A percentile compares a stretch with the other conserved stretches of the same genome.
Conservation (phyloP, 2,888 invertebrate species). For the Yponomeuta sedellus region DNA sequence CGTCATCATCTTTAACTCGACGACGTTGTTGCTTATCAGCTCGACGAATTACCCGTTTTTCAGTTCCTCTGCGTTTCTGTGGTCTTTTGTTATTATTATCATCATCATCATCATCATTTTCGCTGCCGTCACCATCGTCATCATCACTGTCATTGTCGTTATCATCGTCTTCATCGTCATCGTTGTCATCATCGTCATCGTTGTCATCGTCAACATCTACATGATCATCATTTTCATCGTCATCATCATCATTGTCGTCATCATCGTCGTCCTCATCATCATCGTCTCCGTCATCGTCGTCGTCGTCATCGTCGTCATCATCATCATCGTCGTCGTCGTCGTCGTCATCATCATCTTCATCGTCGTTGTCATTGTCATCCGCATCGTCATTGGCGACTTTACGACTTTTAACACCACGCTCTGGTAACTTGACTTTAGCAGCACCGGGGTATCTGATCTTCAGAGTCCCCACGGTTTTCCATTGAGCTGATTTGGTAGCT, state of each 20-base stretch:
- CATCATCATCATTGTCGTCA: constrained; percentile 33
- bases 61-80: constrained; percentile 27
- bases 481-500: constrained; percentile 23
- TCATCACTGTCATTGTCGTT: constrained; percentile 46
- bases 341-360: constrained; percentile 58
- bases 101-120: constrained; percentile 50
- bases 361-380: constrained; percentile 66
- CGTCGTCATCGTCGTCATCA: constrained; percentile 57
- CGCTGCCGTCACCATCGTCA: constrained; percentile 31
- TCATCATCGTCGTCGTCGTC: constrained; percentile 68
- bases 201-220: constrained; percentile 57
- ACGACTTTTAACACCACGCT: constrained; percentile 36
- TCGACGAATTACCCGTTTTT: constrained; percentile 18
- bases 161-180: constrained; percentile 46
- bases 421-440: constrained; percentile 25
- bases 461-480: constrained; percentile 38
- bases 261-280: constrained; percentile 44
- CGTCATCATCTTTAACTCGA: constrained; percentile 38
- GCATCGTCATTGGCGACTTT: constrained; percentile 50
- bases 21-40: constrained; percentile 21
- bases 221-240: constrained; percentile 46
- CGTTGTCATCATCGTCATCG: constrained; percentile 45
- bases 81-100: constrained; percentile 47
- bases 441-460: constrained; percentile 28
- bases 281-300: constrained; percentile 48